A percentile compares a stretch with the other conserved stretches of the same genome.
Evolutionary conservation across 2,113 vertebrate species (phyloP).

Genomic region (Daubentonia madagascariensis): DNA sequence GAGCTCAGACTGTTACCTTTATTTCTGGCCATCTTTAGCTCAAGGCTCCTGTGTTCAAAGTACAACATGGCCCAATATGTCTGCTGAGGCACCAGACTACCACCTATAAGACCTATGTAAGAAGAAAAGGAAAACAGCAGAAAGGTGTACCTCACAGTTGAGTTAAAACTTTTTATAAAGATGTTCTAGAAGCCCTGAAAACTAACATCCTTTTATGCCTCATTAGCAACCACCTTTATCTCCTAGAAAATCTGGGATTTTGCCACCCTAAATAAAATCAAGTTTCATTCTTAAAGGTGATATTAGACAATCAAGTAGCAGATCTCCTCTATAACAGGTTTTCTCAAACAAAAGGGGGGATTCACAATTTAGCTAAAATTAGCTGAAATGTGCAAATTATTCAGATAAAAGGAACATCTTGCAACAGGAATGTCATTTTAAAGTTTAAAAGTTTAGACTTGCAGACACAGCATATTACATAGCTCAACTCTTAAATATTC

Average conservation of each 20-base stretch:
- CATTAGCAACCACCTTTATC: not conserved
- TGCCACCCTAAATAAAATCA: not conserved
- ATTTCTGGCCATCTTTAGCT: not conserved
- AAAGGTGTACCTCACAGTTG: not conserved
- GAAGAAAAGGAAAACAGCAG: not conserved
- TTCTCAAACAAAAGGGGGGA: not conserved
- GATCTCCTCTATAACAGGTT: not conserved
- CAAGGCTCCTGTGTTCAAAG: accelerated
- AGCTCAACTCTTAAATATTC: not conserved
- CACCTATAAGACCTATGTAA: not conserved
- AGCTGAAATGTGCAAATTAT: not conserved
- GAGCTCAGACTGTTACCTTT: not conserved
- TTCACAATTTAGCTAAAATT: not conserved
- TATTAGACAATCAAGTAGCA: not conserved
- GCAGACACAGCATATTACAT: not conserved
- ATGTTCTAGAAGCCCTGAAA: not conserved
- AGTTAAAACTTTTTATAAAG: not conserved
- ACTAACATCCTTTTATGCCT: not conserved
- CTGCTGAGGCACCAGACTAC: not conserved
- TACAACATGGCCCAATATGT: not conserved
- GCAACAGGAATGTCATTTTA: not conserved
- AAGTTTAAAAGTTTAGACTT: not conserved
- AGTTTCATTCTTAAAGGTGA: not conserved
- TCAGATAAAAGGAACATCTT: not conserved
- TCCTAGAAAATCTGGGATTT: not conserved